phyloP scores from a whole-genome alignment of 2,113 vertebrate genomes.

The Promerops cafer region DNA sequence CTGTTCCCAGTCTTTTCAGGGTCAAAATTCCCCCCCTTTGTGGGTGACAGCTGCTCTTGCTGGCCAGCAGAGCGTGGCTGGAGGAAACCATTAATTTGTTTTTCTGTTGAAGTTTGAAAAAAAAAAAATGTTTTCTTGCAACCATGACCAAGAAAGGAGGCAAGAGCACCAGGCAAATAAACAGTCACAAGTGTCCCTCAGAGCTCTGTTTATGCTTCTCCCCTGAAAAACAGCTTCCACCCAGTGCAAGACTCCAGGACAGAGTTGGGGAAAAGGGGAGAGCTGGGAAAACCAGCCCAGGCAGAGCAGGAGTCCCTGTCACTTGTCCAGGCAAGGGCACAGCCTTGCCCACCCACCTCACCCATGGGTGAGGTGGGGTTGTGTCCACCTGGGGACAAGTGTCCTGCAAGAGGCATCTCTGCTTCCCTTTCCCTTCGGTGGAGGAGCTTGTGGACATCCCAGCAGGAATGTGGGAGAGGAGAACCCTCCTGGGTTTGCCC shows the following conservation, averaged over 20 bases:
- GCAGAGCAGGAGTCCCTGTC: background rate
- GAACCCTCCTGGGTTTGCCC: background rate
- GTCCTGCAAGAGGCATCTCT: background rate
- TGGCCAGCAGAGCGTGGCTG: background rate
- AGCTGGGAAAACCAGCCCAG: background rate
- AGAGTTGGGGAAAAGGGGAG: background rate
- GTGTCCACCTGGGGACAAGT: background rate
- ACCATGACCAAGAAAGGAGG: conserved; percentile 22
- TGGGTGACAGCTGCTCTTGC: background rate
- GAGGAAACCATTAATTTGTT: conserved; percentile 3
- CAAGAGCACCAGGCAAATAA: conserved; percentile 12
- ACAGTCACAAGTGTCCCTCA: background rate
- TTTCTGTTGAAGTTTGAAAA: background rate
- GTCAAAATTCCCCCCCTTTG: background rate
- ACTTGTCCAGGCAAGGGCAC: background rate
- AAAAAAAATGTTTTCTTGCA: background rate
- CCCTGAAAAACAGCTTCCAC: background rate
- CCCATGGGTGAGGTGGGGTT: rapidly evolving
- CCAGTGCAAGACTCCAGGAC: background rate
- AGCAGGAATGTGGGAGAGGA: background rate
- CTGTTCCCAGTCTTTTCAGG: background rate
- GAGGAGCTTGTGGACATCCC: background rate
- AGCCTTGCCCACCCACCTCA: too few relatives aligned
- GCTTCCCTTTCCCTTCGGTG: background rate
- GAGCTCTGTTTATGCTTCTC: conserved; percentile 2